Evolutionary conservation across 2,888 invertebrate genomes (phyloP).

Genomic region (Coelopa pilipes): DNA sequence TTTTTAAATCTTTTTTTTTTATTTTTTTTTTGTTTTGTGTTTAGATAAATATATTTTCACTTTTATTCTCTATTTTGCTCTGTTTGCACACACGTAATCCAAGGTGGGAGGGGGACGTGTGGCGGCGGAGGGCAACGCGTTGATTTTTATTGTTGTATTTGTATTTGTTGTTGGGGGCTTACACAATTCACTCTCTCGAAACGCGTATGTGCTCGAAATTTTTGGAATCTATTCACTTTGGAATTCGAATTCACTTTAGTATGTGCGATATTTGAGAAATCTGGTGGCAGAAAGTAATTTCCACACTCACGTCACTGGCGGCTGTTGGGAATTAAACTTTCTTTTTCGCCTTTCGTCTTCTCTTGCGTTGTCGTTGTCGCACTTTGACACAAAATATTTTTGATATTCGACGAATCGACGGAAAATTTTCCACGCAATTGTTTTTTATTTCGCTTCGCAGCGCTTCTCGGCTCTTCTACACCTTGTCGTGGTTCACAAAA

Average conservation of each 20-base stretch:
- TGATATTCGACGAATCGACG: neutral
- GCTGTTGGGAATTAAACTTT: slow-evolving; percentile 56
- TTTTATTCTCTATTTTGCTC: neutral
- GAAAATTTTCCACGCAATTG: slow-evolving; percentile 7
- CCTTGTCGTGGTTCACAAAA: slow-evolving; percentile 22
- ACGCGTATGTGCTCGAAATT: too few relatives aligned
- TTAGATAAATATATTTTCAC: too few relatives aligned
- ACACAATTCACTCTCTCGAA: slow-evolving; percentile 35
- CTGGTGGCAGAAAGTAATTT: slow-evolving; percentile 45
- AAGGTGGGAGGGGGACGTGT: neutral
- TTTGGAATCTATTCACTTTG: too few relatives aligned
- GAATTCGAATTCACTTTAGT: too few relatives aligned
- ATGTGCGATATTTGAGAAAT: too few relatives aligned
- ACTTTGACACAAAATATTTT: slow-evolving; percentile 3
- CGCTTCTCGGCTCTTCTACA: slow-evolving; percentile 8
- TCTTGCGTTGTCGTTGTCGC: slow-evolving; percentile 36
- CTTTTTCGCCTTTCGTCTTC: slow-evolving; percentile 52
- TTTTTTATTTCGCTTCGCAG: neutral
- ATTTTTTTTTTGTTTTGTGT: neutral
- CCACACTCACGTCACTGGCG: slow-evolving; percentile 60
- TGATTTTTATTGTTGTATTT: slow-evolving; percentile 26
- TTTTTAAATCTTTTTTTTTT: neutral
- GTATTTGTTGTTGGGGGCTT: slow-evolving; percentile 33
- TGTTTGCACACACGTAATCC: slow-evolving; percentile 18
- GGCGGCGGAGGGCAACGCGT: slow-evolving; percentile 5